Base-by-base conservation (phyloP, 2,113 vertebrate genomes). In the Salvator merianae region DNA sequence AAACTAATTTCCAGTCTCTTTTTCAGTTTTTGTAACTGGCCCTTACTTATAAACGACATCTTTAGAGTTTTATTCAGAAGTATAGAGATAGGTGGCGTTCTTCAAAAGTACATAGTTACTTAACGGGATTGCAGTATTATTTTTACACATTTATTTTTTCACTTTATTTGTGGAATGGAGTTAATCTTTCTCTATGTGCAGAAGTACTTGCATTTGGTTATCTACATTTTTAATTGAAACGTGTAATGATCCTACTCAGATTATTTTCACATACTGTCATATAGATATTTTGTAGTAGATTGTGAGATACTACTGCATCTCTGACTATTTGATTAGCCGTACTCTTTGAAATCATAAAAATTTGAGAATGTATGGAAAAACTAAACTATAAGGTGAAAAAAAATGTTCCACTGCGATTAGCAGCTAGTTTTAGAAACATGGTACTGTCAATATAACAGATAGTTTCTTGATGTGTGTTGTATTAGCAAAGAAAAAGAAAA, bases 401-500 rank as follows among this genome's bases (percentile, higher is more conserved):
- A 63, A 79, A 65, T 72, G 38, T 14, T 78, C 63, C 16, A 8
- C n/a, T 59, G 40, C 74, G 10, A 1, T 0, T 70, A 8, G 26
- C 81, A 77, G 18, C 9, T 80, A 2, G n/a, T 79, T 89, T 77
- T 47, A 47, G 43, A 47, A 47, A 47, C 43, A 47, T 9, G 10
- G 43, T 47, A 47, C 43, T 47, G 43, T 47, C 43, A 47, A 47
- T 5, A 9, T 47, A 47, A 47, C 10, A 47, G 77, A 32, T 84
- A 90, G 68, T 53, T 83, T 77, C 24, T 74, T 86, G 12, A 70
- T 1, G 0, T 65, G 9, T 90, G 72, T 91, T 91, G 79, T 86
- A 81, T 89, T 63, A 88, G 77, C 38, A 88, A 55, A 93, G 69
- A 20, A n/a, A 84, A 79, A 68, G 72, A 89, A 87, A 90, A 81